Evolutionary conservation across 2,888 invertebrate species (phyloP).

Genomic region (Lamellibrachia columna): DNA sequence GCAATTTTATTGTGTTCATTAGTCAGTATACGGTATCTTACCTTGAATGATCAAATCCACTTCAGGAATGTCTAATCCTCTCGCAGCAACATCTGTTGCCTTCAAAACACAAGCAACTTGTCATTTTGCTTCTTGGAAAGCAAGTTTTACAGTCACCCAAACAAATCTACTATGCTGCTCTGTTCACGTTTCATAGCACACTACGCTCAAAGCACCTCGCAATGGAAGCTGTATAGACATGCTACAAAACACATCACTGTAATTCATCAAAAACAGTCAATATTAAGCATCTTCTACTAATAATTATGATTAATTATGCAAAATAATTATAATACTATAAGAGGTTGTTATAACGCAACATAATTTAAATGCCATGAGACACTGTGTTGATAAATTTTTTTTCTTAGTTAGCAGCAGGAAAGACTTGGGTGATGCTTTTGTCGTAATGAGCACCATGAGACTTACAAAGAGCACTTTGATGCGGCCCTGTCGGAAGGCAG

Average conservation of each 20-base stretch:
- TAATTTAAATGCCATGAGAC: no score
- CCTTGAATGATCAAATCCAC: conserved; percentile 40
- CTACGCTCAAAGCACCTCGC: neutral
- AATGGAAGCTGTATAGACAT: neutral
- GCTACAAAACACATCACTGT: neutral
- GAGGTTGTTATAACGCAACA: no score
- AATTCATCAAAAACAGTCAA: neutral
- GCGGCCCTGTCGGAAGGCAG: conserved; percentile 35
- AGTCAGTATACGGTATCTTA: conserved; percentile 6
- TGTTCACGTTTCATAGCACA: neutral
- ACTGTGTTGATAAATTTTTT: no score
- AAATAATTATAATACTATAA: no score
- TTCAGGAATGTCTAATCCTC: conserved; percentile 40
- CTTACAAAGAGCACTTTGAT: conserved; percentile 37
- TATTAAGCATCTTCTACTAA: neutral
- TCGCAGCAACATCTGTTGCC: conserved; percentile 42
- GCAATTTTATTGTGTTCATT: neutral
- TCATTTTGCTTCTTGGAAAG: neutral
- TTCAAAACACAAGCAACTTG: conserved; percentile 7
- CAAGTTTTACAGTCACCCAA: neutral
- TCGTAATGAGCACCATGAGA: neutral
- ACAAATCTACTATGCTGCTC: neutral
- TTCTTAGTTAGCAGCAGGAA: no score
- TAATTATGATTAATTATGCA: no score
- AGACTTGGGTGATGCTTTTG: no score